Base-by-base conservation (phyloP, 2,113 vertebrate species). In the Delphinapterus leucas region DNA sequence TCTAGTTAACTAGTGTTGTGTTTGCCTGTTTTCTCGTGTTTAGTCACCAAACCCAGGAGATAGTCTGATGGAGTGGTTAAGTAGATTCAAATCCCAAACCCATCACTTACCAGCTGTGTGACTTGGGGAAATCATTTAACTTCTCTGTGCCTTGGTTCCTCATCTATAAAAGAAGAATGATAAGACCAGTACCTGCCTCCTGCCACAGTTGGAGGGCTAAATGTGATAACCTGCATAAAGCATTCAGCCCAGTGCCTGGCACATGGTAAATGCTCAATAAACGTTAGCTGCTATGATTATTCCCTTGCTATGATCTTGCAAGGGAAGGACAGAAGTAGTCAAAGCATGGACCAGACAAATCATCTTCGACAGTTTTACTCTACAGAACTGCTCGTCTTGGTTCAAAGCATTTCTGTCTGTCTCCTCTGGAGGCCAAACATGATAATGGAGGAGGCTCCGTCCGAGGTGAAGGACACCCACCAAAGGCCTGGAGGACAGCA, bases 381-480 rank as follows among this genome's bases (percentile, higher is more conserved):
- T 76, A 14, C 0, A 53, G 93, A 98, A 93, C 36, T 95, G 70
- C 77, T 95, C 92, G 74, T 55, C 61, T 96, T 93, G 82, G 81
- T 98, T 98, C 96, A 98, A 97, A 97, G 89, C 31, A 74, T 95
- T 97, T 98, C 49, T 92, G 95, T 96, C 97, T 97, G 90, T 97
- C 97, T 98, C 96, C 93, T 98, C 82, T 85, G 91, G 94, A 98
- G 98, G 97, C 98, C 98, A 98, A 93, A 83, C 97, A 98, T 86
- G 80, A 98, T 98, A 97, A 98, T 89, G 98, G 90, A 97, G 85
- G 94, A 98, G 98, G 97, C 98, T 98, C 98, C 97, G 96, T 93
- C 82, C 88, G 95, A 99, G 98, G 98, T 98, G 98, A 97, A 98
- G 97, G 98, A 98, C 65, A 74, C 98, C 98, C 98, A 88, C 98